Percentiles rank a stretch among this genome's conserved stretches.
Conservation (phyloP, 2,888 invertebrate species). For the Drosophila hawaiiensis region DNA sequence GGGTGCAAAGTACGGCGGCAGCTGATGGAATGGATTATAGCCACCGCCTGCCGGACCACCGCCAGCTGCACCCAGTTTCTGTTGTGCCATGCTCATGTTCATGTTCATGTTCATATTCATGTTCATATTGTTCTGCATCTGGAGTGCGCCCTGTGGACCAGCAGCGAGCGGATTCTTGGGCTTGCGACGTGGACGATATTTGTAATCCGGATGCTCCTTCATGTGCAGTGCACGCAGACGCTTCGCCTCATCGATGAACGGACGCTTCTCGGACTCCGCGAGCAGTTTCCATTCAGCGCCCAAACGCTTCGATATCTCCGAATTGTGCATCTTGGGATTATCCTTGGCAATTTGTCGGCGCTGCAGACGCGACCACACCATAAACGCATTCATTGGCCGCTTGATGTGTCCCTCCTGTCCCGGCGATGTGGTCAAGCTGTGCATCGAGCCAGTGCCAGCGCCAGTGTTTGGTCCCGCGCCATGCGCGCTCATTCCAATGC, state of each 20-base stretch:
- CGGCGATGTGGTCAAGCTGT: slow-evolving; percentile 83
- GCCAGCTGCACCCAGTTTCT: slow-evolving; percentile 73
- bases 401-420: slow-evolving; percentile 93
- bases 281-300: slow-evolving; percentile 97
- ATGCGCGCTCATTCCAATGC: slow-evolving; percentile 53
- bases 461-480: slow-evolving; percentile 31
- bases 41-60: slow-evolving; percentile 85
- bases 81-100: slow-evolving; percentile 73
- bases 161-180: slow-evolving; percentile 90
- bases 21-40: slow-evolving; percentile 88
- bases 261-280: slow-evolving; percentile 94
- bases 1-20: slow-evolving; percentile 91
- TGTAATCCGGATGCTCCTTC: slow-evolving; percentile 96
- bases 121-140: slow-evolving; percentile 78
- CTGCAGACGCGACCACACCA: slow-evolving; percentile 97
- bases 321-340: slow-evolving; percentile 97
- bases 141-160: slow-evolving; percentile 79
- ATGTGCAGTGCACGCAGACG: slow-evolving; percentile 94
- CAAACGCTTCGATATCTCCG: slow-evolving; percentile 95
- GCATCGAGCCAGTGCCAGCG: slow-evolving; percentile 52
- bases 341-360: slow-evolving; percentile 96
- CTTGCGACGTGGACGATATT: slow-evolving; percentile 94
- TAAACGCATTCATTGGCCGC: slow-evolving; percentile 99
- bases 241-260: slow-evolving; percentile 98
- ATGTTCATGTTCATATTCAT: slow-evolving; percentile 57